Conservation (phyloP, 2,797 vertebrate species). For the Parauchenoglanis punctatus region DNA sequence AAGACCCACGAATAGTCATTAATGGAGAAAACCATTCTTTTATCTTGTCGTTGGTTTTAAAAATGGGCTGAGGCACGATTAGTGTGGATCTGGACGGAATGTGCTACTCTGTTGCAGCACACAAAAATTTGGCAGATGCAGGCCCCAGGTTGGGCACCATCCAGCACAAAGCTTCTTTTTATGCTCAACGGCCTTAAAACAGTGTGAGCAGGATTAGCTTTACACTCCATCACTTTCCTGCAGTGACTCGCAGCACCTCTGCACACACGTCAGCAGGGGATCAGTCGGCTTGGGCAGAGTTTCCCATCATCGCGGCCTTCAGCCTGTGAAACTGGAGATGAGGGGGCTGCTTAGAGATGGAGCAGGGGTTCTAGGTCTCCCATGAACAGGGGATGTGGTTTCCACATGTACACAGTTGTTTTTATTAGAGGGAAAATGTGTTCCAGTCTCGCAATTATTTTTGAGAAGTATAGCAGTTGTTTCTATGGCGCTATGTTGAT, state of each 20-base stretch:
- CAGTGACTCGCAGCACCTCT: slow-evolving; percentile 38
- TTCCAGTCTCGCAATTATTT: slow-evolving; percentile 16
- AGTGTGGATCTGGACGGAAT: slow-evolving; percentile 16
- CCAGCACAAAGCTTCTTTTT: slow-evolving; percentile 26
- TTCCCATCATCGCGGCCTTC: slow-evolving; percentile 49
- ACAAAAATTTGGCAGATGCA: slow-evolving; percentile 24
- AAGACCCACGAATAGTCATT: slow-evolving; percentile 52
- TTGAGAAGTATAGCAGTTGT: slow-evolving; percentile 26
- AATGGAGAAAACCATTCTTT: slow-evolving; percentile 47
- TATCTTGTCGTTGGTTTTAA: slow-evolving; percentile 38
- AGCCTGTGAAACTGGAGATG: slow-evolving; percentile 42
- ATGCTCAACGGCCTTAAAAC: slow-evolving; percentile 15
- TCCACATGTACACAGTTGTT: slow-evolving; percentile 50
- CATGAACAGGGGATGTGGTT: slow-evolving; percentile 36
- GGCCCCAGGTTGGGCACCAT: not conserved
- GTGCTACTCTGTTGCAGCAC: not conserved
- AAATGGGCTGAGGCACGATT: slow-evolving; percentile 34
- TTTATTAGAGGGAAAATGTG: slow-evolving; percentile 26
- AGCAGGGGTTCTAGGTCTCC: slow-evolving; percentile 48
- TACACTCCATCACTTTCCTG: slow-evolving; percentile 44
- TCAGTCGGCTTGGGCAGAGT: slow-evolving; percentile 53
- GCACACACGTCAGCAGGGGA: slow-evolving; percentile 50
- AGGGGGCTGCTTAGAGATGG: slow-evolving; percentile 44
- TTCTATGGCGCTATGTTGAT: not conserved
- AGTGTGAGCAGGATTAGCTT: slow-evolving; percentile 43